A percentile compares a stretch with the other conserved stretches of the same genome.
These are phyloP conservation scores for Polyodon spathula DNA, from an alignment of 2,113 vertebrate species.

Conservation along the genomic window DNA sequence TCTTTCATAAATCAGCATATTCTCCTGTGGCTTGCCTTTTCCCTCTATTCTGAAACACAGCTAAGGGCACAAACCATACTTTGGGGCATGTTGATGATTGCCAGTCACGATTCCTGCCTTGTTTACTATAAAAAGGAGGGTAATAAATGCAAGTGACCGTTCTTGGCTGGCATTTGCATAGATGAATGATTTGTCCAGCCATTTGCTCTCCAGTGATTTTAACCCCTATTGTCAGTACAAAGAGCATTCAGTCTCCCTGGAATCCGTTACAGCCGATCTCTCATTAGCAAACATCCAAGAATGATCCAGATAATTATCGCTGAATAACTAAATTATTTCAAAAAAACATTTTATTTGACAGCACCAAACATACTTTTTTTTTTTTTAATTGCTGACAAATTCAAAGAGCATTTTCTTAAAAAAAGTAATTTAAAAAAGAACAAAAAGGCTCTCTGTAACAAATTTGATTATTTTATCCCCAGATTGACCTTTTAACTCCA, in stretches of 20 bases:
- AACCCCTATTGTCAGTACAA: conserved; percentile 83
- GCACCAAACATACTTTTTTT: conserved; percentile 71
- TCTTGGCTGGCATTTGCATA: conserved; percentile 87
- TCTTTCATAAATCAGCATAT: conserved; percentile 70
- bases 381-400: conserved; percentile 77
- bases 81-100: conserved; percentile 75
- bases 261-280: conserved; percentile 73
- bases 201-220: conserved; percentile 73
- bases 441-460: neutral
- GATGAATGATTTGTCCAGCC: conserved; percentile 88
- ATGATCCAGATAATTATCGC: conserved; percentile 86
- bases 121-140: conserved; percentile 79
- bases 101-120: conserved; percentile 74
- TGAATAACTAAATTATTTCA: conserved; percentile 79
- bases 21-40: conserved; percentile 73
- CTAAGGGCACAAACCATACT: conserved; percentile 71
- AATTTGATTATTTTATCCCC: neutral
- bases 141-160: conserved; percentile 81
- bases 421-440: neutral
- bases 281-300: conserved; percentile 84
- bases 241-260: conserved; percentile 77
- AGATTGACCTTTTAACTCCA: neutral
- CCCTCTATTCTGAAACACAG: conserved; percentile 71
- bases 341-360: conserved; percentile 82
- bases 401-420: conserved; percentile 48